Base-by-base conservation (phyloP, 2,113 vertebrate species). In the Archocentrus centrarchus region DNA sequence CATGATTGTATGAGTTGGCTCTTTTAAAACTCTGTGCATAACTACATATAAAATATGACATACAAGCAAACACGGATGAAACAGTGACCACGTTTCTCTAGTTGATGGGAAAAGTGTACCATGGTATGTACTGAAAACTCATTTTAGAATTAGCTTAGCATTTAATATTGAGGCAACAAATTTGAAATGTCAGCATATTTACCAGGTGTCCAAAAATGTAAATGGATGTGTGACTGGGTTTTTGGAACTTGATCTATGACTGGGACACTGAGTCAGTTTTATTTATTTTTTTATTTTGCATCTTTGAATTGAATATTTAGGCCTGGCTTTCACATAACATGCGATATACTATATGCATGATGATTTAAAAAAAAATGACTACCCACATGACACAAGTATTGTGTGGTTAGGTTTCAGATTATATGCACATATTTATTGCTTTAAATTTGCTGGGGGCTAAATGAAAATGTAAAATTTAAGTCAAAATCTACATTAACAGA, bases 401-500 rank as follows among this genome's bases (percentile, higher is more conserved):
- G 22, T 44, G 44, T 60, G 1, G 44, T 79, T 57, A 64, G 3
- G n/a, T 20, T 53, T 73, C 6, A 73, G 24, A 13, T 47, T 32
- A 41, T 62, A n/a, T 58, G 18, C 17, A 60, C 22, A 47, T 75
- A 4, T 50, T 59, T 15, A 24, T 2, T 5, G 4, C 39, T 7
- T 59, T 84, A 76, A 64, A 59, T 59, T 30, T 76, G 8, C 37
- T 18, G 27, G 3, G 44, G 44, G 59, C 10, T 55, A 2, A 63
- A 66, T 83, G 9, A 22, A 81, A 83, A 75, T n/a, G 55, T 47
- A 6, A 68, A 61, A 66, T 17, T 24, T 47, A n/a, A 50, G 11
- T 47, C 50, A 11, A 15, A 5, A 18, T 35, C 17, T 32, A 73
- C 20, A 50, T 50, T 22, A 32, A 13, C 37, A 57, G 32, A n/a